These are phyloP conservation scores for Penelope pileata DNA, from an alignment of 2,113 vertebrate genomes.

Conservation along the genomic window DNA sequence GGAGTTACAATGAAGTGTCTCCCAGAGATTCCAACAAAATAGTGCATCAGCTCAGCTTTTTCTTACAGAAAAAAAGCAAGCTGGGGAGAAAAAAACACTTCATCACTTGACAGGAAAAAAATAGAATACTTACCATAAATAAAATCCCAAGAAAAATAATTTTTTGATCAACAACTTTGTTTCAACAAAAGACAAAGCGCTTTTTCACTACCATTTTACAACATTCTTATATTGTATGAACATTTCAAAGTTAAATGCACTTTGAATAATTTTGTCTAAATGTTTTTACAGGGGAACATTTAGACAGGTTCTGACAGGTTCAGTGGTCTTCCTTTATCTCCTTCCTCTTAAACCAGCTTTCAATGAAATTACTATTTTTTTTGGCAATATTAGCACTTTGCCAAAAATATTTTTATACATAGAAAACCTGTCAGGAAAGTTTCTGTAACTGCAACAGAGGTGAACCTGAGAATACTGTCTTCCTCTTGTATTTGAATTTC, in stretches of 20 bases:
- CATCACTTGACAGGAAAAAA: neutral
- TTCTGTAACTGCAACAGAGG: neutral
- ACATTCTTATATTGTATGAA: neutral
- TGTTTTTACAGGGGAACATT: neutral
- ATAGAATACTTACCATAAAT: neutral
- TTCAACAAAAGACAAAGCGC: neutral
- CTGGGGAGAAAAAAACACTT: neutral
- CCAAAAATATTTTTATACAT: neutral
- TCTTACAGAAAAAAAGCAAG: neutral
- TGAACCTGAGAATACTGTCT: neutral
- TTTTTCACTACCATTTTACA: neutral
- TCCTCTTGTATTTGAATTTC: neutral
- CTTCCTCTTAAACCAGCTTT: neutral
- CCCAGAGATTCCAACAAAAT: neutral
- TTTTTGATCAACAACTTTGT: neutral
- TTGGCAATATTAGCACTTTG: neutral
- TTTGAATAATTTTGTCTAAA: neutral
- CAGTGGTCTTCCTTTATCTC: neutral
- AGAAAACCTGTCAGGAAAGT: neutral
- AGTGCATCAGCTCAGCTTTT: accelerated
- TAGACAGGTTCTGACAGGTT: neutral
- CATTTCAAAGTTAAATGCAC: neutral
- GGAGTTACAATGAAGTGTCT: neutral
- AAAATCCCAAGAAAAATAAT: neutral
- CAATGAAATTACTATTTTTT: neutral